Evolutionary conservation across 2,113 vertebrate genomes (phyloP), one percentile per base, ranked within the genome.

Genomic region (Datnioides undecimradiatus): DNA sequence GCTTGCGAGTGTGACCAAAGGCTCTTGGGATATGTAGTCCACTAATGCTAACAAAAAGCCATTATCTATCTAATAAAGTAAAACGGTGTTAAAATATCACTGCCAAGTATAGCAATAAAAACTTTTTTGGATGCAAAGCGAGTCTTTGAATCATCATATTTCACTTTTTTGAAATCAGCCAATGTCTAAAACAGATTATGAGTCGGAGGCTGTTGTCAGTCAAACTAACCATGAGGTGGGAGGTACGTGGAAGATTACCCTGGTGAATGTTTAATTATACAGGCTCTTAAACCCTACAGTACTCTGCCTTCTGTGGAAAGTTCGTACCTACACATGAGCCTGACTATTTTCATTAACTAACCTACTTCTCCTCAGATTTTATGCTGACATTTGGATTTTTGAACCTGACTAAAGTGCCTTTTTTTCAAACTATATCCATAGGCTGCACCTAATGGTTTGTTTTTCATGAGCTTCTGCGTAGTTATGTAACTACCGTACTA

Each of bases 251-350:
- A 12, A 36, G 29, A 66, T 55, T 79, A 84, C 52, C 31, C 60
- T 70, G 76, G 90, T 91, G 62, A 91, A 91, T 90, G 84, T 90
- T 90, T 89, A 48, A 85, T 79, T 62, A 11, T 19, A 55, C 41
- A 74, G 19, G 17, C 13, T 33, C 63, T 3, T 33, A 34, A 54
- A 34, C 51, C 14, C 29, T 49, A 14, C 60, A 73, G 40, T 3
- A 11, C 23, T 40, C 38, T 46, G 34, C 65, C 54, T 67, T 54
- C 38, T 64, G 54, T 43, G 33, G 45, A 79, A 69, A 68, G 21
- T 69, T 65, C 14, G 2, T 41, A 19, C 60, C 21, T 36, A 11
- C 17, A 67, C 51, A 31, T 52, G 36, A 59, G 9, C 40, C 7
- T 33, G 23, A 58, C 11, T 9, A 2, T n/a, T 58, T 75, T 66